A percentile compares a stretch with the other conserved stretches of the same genome.
Evolutionary conservation across 2,113 vertebrate species (phyloP).

Genomic region (Rhadina sibilatrix): DNA sequence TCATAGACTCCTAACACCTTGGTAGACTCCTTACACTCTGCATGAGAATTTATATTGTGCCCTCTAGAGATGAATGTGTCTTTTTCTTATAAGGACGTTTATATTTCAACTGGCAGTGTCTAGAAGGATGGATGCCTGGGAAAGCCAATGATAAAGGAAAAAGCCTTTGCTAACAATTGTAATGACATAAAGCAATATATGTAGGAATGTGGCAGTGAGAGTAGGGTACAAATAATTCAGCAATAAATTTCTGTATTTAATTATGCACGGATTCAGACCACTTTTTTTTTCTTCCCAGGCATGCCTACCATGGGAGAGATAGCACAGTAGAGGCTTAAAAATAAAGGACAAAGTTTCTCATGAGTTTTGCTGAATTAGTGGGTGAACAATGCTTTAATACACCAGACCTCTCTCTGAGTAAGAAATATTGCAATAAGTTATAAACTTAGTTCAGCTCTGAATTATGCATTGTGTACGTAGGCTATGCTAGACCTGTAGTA

Average conservation of each 20-base stretch:
- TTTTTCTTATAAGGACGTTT: neutral
- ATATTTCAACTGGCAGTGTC: neutral
- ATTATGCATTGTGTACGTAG: constrained; percentile 80
- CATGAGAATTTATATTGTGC: neutral
- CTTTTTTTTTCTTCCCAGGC: neutral
- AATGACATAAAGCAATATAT: neutral
- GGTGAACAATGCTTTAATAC: constrained; percentile 63
- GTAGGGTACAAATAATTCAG: neutral
- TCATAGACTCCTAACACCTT: neutral
- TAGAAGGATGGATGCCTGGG: neutral
- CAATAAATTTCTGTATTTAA: constrained; percentile 25
- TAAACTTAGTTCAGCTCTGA: constrained; percentile 75
- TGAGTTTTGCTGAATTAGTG: constrained; percentile 63
- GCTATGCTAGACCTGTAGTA: constrained; percentile 70
- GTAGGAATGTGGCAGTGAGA: neutral
- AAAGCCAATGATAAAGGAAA: neutral
- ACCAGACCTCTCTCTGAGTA: constrained; percentile 54
- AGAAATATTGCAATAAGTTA: constrained; percentile 71
- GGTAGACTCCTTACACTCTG: neutral
- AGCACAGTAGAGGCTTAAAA: neutral
- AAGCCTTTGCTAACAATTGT: neutral
- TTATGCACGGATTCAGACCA: constrained; percentile 24
- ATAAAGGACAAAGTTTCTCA: constrained; percentile 44
- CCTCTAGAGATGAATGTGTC: neutral
- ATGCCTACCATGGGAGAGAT: neutral